Percentiles rank a stretch among this genome's conserved stretches.
Evolutionary conservation across 2,113 vertebrate species (phyloP).

Genomic region (Stercorarius parasiticus): DNA sequence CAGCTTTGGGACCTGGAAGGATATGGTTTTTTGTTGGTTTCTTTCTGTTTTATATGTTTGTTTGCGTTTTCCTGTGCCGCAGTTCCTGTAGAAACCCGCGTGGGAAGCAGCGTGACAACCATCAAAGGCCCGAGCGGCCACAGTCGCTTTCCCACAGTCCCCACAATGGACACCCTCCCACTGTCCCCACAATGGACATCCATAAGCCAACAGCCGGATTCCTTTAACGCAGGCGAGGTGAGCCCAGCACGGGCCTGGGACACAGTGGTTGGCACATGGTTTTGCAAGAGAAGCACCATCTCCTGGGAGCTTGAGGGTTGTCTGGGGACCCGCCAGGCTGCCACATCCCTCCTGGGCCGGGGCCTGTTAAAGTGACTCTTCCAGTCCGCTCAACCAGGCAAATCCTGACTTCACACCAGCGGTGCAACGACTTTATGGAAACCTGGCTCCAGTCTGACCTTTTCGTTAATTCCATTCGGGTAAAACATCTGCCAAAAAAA

Average conservation of each 20-base stretch:
- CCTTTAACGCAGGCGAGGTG: neutral
- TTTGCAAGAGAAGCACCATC: neutral
- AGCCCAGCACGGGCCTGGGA: rapidly evolving
- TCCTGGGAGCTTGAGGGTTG: neutral
- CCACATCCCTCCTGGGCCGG: too few species aligned
- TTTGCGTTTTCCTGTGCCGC: neutral
- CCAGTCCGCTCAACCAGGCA: neutral
- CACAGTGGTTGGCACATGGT: rapidly evolving
- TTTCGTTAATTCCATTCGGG: neutral
- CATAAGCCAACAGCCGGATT: neutral
- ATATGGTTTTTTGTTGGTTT: neutral
- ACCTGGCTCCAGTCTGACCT: neutral
- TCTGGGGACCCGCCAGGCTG: rapidly evolving
- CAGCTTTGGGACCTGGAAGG: rapidly evolving
- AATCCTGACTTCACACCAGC: neutral
- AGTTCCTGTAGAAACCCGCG: neutral
- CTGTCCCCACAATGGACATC: rapidly evolving
- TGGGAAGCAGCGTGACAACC: neutral
- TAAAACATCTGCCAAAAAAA: neutral
- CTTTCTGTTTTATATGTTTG: rapidly evolving
- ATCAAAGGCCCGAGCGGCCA: too few species aligned
- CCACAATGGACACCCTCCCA: rapidly evolving
- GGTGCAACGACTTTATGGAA: neutral
- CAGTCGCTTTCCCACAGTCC: neutral
- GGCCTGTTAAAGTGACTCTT: rapidly evolving